Base-by-base conservation (phyloP, 2,797 vertebrate genomes). In the Pantherophis vulpinus region DNA sequence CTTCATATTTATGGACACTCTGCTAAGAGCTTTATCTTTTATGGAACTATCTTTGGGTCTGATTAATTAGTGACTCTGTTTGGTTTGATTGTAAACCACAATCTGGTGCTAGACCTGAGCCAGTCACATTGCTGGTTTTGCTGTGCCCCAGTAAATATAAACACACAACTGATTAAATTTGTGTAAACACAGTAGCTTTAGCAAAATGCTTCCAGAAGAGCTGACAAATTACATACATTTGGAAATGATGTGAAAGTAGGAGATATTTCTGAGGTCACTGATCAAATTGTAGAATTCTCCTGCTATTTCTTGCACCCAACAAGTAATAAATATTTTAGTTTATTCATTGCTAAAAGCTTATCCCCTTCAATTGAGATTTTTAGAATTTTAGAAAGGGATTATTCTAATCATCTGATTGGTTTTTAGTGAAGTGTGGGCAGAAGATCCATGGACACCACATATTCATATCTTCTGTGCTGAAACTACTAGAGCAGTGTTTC, bases 41-140 rank as follows among this genome's bases (percentile, higher is more conserved):
- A 97, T 91, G 58, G 95, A 95, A 95, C 93, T 95, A 96, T 98
- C 96, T 97, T 97, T 96, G 96, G 97, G 96, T 96, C 95, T 97
- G 97, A 98, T 98, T 98, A 98, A 98, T 98, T 97, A 97, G 97
- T 97, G 97, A 96, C 96, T 97, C 95, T 95, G 95, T 95, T 92
- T 97, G 97, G 95, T 95, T 97, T 94, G 97, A 96, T 92, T 97
- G 96, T 97, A 97, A 98, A 97, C 94, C 0, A 51, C 98, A 98
- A 97, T 97, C 97, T 98, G 97, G 96, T 97, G 97, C 94, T 95
- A 96, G 97, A 94, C 96, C 97, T 97, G 96, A 95, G 95, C 97
- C 97, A 97, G 97, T 97, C 97, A 97, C 96, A 95, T 95, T 97
- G 96, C 96, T 94, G 93, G 42, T 97, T 98, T 97, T 97, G 96